Evolutionary conservation across 2,888 invertebrate species (phyloP).

Genomic region (Heliconius sara): DNA sequence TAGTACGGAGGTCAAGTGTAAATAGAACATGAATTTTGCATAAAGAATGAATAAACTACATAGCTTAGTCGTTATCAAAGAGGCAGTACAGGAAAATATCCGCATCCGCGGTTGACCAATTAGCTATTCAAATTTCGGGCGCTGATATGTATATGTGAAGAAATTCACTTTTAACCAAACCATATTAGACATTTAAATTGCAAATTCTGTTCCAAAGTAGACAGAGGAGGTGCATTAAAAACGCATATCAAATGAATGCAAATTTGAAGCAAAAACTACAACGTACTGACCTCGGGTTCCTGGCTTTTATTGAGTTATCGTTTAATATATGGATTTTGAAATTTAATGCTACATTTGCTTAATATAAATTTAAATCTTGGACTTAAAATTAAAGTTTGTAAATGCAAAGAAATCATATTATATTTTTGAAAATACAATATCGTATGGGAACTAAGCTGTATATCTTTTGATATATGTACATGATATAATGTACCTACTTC

Average conservation of each 20-base stretch:
- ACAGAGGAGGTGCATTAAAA: constrained; percentile 51
- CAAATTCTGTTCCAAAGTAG: constrained; percentile 56
- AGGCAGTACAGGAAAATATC: constrained; percentile 39
- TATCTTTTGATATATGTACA: constrained; percentile 1
- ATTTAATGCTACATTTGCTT: background rate
- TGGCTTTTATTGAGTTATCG: constrained; percentile 36
- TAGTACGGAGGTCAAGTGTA: constrained; percentile 21
- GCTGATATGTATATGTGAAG: constrained; percentile 53
- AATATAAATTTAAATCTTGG: background rate
- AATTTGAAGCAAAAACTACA: constrained; percentile 43
- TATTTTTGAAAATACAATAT: background rate
- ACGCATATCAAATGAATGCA: constrained; percentile 53
- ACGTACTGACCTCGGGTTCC: constrained; percentile 25
- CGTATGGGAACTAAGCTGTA: background rate
- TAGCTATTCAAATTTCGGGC: constrained; percentile 71
- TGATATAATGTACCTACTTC: background rate
- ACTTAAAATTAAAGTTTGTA: background rate
- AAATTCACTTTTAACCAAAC: constrained; percentile 58
- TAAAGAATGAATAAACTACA: constrained; percentile 35
- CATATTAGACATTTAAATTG: constrained; percentile 67
- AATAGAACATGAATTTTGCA: constrained; percentile 30
- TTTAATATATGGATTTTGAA: constrained; percentile 25
- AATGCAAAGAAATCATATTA: background rate
- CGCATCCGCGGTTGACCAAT: constrained; percentile 52
- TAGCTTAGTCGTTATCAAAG: constrained; percentile 35